Conservation (phyloP, 2,113 vertebrate species). For the Halichoerus grypus region DNA sequence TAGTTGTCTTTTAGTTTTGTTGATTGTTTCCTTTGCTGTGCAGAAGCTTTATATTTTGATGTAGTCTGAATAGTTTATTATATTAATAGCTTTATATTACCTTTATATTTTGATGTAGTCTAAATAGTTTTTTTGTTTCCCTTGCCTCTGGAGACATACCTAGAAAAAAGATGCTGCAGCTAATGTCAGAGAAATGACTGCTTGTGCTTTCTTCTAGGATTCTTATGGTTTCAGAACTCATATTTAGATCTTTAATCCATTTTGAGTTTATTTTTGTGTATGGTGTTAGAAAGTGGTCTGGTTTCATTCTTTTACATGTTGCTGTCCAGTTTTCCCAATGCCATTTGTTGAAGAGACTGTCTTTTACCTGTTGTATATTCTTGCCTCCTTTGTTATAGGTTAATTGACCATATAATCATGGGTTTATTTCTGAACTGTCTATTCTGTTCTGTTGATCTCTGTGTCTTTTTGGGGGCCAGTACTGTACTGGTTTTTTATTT, state of each 20-base stretch:
- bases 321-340: not conserved
- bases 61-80: not conserved
- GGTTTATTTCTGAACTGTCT: not conserved
- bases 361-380: not conserved
- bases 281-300: not conserved
- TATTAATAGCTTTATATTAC: not conserved
- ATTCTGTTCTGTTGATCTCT: not conserved
- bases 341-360: not conserved
- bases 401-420: not conserved
- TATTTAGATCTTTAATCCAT: not conserved
- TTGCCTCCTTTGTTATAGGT: not conserved
- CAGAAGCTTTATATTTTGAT: not conserved
- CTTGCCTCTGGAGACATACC: not conserved
- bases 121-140: not conserved
- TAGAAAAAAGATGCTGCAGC: not conserved
- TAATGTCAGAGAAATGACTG: not conserved
- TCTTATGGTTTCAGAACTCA: not conserved
- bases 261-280: not conserved
- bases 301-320: not conserved
- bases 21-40: not conserved
- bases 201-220: not conserved
- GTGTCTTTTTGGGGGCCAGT: not conserved
- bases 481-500: not conserved
- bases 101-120: not conserved
- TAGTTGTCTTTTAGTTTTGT: not conserved